Base-by-base conservation (phyloP, 2,797 vertebrate genomes). In the Pipistrellus nathusii region DNA sequence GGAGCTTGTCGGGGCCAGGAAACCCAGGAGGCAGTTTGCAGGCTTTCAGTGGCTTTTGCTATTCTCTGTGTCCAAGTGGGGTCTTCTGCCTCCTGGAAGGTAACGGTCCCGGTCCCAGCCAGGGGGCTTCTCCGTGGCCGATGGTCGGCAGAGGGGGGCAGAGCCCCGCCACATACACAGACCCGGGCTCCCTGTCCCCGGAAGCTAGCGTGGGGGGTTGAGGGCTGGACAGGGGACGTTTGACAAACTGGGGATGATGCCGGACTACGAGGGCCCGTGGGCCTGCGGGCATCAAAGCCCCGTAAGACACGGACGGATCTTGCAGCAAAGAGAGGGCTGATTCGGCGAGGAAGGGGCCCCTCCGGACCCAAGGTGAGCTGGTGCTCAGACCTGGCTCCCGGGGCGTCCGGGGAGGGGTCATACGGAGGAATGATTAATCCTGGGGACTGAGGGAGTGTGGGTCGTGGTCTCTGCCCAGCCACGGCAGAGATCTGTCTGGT, bases 91-190 rank as follows among this genome's bases (percentile, higher is more conserved):
- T n/a, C 41, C 18, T 1, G 8, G 8, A 68, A 11, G 5, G 44
- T 41, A 17, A 9, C 13, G 0, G 17, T 20, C 1, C 30, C 5
- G 0, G 1, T 6, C 23, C 4, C 11, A 25, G 12, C 46, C 32
- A 8, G 7, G 57, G 80, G 5, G 1, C 13, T 77, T 32, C 1
- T 17, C 2, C 6, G 5, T n/a, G 15, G 64, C 1, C 5, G 0
- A 5, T 46, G 15, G 46, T 1, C 1, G 2, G 2, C 41, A 64
- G 32, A 4, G 2, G 30, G 20, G 57, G n/a, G 25, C 48, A 3
- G 15, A n/a, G 38, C 46, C 10, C 23, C 23, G 44, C 13, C 13
- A 0, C 23, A 4, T 0, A 0, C 5, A 12, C n/a, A 14, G 30
- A 44, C 44, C 44, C 44, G 18, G 12, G 51, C 27, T 20, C 38